Base-by-base conservation (phyloP, 2,113 vertebrate species). In the Caracal caracal region DNA sequence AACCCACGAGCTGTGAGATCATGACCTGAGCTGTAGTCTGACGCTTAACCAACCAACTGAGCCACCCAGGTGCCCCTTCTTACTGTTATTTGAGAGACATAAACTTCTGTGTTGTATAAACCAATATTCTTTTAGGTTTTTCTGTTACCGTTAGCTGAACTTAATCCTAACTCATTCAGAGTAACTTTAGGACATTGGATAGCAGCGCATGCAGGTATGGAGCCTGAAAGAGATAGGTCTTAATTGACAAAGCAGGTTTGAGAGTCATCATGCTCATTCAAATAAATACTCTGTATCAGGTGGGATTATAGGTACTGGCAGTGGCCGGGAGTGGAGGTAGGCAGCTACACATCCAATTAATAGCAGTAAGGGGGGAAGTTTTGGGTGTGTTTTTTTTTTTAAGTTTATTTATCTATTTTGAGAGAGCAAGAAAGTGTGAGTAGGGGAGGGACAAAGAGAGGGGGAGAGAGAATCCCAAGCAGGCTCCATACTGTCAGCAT, bases 111-210 rank as follows among this genome's bases (percentile, higher is more conserved):
- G 33, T 88, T 94, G 24, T 71, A 37, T 80, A 85, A 92, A 79
- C 33, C 35, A 75, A 17, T 49, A 20, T 78, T 78, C 47, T 78
- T 78, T 88, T 82, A 90, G 30, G 4, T 53, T 90, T 96, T 93
- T 90, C 84, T 86, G 13, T 97, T 85, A 59, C 15, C 83, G 3
- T 59, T 84, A 88, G 71, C 35, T 84, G 79, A 96, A 92, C 78
- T 88, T 84, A 87, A 73, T 92, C 26, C 37, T 93, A 65, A 83
- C 51, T 73, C 28, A 88, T 97, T 79, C 35, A 88, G 53, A 17
- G 20, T 84, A 83, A 70, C 35, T 93, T 90, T 73, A 70, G 68
- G 20, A 79, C 17, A 26, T 88, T 94, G 43, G 76, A 65, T 63
- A 71, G 61, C 63, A 79, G 33, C 78, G 79, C 12, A 9, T 85